Conservation (phyloP, 2,888 invertebrate species). For the Lithophane leautieri region DNA sequence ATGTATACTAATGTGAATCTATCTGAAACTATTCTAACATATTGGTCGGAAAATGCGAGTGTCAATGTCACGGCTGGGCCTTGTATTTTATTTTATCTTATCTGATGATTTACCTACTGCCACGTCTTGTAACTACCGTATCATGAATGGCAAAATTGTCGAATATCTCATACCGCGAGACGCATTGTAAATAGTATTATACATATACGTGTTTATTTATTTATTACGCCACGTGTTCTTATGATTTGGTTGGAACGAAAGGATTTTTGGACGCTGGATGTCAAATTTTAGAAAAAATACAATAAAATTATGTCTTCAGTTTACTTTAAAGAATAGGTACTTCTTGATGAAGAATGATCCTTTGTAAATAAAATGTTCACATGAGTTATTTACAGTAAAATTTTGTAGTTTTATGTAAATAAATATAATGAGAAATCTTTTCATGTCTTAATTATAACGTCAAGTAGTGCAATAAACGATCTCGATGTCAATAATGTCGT, state of each 20-base stretch:
- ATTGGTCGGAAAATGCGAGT: constrained; percentile 57
- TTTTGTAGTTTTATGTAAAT: constrained; percentile 77
- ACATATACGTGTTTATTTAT: constrained; percentile 68
- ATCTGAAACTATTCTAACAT: constrained; percentile 48
- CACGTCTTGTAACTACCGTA: constrained; percentile 64
- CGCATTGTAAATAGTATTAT: constrained; percentile 75
- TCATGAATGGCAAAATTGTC: constrained; percentile 58
- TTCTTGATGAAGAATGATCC: constrained; percentile 53
- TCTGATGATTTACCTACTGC: constrained; percentile 66
- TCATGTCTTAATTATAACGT: constrained; percentile 66
- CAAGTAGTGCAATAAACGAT: constrained; percentile 80
- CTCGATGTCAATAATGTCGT: constrained; percentile 70
- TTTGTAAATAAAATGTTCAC: constrained; percentile 77
- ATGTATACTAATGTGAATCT: constrained; percentile 51
- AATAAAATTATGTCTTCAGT: constrained; percentile 27
- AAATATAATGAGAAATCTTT: constrained; percentile 64
- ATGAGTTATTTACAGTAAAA: constrained; percentile 70
- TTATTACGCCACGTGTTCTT: constrained; percentile 52
- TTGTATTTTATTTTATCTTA: constrained; percentile 61
- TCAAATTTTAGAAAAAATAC: constrained; percentile 41
- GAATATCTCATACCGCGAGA: constrained; percentile 61
- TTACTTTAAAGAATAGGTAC: constrained; percentile 33
- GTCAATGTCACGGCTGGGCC: constrained; percentile 54
- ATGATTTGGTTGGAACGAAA: constrained; percentile 57
- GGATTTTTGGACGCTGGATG: constrained; percentile 43